Percentiles rank a stretch among this genome's conserved stretches.
Conservation (phyloP, 2,113 vertebrate genomes). For the Ceyx margarethae region DNA sequence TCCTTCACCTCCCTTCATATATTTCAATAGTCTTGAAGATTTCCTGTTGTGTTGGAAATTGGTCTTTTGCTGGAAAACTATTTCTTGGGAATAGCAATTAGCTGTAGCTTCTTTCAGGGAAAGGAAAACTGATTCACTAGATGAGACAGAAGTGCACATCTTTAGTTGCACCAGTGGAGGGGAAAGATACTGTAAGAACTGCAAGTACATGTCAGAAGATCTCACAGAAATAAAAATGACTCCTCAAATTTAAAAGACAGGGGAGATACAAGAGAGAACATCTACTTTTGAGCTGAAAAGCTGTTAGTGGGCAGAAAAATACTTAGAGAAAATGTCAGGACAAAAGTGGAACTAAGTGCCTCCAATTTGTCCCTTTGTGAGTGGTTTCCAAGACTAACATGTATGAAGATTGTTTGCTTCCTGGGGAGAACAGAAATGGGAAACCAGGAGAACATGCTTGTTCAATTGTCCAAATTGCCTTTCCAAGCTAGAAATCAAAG, state of each 20-base stretch:
- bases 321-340: slow-evolving; percentile 17
- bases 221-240: slow-evolving; percentile 32
- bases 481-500: background rate
- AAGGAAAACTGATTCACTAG: background rate
- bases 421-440: background rate
- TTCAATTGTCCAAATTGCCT: background rate
- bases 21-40: background rate
- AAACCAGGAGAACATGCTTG: background rate
- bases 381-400: background rate
- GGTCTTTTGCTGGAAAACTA: background rate
- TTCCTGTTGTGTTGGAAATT: background rate
- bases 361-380: slow-evolving; percentile 26
- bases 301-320: slow-evolving; percentile 33
- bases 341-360: slow-evolving; percentile 19
- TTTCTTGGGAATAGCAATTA: slow-evolving; percentile 4
- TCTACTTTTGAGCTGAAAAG: background rate
- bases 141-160: slow-evolving; percentile 11
- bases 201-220: slow-evolving; percentile 23
- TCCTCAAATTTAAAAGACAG: slow-evolving; percentile 32
- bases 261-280: slow-evolving; percentile 33
- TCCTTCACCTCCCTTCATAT: background rate
- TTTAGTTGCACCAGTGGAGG: background rate
- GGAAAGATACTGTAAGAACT: background rate
- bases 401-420: background rate
- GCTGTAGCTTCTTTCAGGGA: background rate